Conservation (phyloP, 2,797 vertebrate genomes). For the Enoplosus armatus region DNA sequence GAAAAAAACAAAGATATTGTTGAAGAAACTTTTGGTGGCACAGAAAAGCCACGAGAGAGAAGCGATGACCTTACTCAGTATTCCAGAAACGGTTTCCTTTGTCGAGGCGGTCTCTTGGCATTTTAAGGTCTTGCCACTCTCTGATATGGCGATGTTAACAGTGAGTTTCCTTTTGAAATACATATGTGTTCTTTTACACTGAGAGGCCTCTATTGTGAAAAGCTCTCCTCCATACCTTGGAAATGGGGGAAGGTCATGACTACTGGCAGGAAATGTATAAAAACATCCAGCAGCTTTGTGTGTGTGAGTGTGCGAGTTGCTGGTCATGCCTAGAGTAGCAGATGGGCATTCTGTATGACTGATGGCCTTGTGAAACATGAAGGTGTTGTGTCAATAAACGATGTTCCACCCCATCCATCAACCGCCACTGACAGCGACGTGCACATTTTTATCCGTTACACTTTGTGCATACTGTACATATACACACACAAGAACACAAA, state of each 20-base stretch:
- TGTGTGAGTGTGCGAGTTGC: constrained; percentile 23
- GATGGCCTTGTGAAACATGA: constrained; percentile 83
- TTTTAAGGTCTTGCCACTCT: constrained; percentile 51
- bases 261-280: constrained; percentile 66
- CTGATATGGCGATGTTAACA: constrained; percentile 51
- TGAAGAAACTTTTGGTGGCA: neutral
- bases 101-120: constrained; percentile 51
- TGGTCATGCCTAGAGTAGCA: constrained; percentile 68
- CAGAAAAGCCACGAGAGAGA: constrained; percentile 12
- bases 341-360: constrained; percentile 78
- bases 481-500: constrained; percentile 17
- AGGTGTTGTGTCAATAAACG: constrained; percentile 85
- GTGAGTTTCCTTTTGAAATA: constrained; percentile 64
- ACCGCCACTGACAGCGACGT: constrained; percentile 67
- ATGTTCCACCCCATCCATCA: constrained; percentile 81
- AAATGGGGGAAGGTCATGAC: constrained; percentile 71
- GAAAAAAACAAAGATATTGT: neutral
- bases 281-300: constrained; percentile 50
- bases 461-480: constrained; percentile 25
- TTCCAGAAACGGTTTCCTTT: constrained; percentile 39
- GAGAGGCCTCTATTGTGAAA: constrained; percentile 60
- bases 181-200: constrained; percentile 44
- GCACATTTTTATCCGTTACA: constrained; percentile 64
- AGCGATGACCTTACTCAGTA: constrained; percentile 43
- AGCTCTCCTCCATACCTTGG: constrained; percentile 23